These are phyloP conservation scores for Sinosuthora webbiana DNA, from an alignment of 2,113 vertebrate genomes.

Conservation along the genomic window DNA sequence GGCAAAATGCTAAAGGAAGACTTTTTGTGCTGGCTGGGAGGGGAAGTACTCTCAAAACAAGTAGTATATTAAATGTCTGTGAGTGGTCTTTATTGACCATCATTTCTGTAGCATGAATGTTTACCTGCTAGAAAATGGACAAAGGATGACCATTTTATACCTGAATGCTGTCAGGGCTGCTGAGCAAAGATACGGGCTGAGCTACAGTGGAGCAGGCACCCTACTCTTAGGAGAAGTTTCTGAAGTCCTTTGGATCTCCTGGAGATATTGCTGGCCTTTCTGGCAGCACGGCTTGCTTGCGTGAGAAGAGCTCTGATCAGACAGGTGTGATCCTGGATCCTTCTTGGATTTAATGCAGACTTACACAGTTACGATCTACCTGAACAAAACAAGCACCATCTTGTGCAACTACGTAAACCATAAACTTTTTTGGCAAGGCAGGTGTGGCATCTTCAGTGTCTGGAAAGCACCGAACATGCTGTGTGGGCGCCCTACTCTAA, in stretches of 20 bases:
- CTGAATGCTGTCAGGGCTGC: not conserved
- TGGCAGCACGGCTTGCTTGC: not conserved
- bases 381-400: slow-evolving; percentile 48
- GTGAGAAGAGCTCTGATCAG: not conserved
- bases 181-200: not conserved
- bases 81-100: not conserved
- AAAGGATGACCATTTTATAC: not conserved
- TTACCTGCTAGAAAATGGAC: not conserved
- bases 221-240: not conserved
- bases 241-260: not conserved
- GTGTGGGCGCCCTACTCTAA: slow-evolving; percentile 47
- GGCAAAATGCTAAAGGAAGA: not conserved
- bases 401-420: slow-evolving; percentile 42
- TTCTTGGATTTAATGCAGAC: slow-evolving; percentile 20
- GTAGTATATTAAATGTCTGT: not conserved
- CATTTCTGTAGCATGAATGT: not conserved
- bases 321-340: not conserved
- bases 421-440: slow-evolving; percentile 42
- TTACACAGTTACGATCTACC: slow-evolving; percentile 7
- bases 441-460: slow-evolving; percentile 34
- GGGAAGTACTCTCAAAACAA: not conserved
- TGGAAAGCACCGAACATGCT: slow-evolving; percentile 64
- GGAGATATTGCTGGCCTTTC: not conserved
- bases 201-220: not conserved
- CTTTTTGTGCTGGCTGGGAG: not conserved